Evolutionary conservation across 1,140 invertebrate genomes (phyloP), one percentile per base, ranked within the genome.

Genomic region (Drosophila seguyi): DNA sequence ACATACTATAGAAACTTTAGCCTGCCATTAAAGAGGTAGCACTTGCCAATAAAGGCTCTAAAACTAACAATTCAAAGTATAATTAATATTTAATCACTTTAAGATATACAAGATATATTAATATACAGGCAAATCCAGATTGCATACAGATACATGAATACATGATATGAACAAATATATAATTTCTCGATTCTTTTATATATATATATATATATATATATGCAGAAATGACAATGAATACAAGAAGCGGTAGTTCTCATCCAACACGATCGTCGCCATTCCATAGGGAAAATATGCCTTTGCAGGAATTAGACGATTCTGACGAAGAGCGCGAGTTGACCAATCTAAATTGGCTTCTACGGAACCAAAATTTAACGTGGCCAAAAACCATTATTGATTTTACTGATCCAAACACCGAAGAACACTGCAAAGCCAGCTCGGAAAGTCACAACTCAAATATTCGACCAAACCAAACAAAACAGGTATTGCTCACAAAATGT

Each of bases 281-380:
- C n/a, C 34, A 22, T 10, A 31, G 11, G 10, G 31, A n/a, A 5
- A 60, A 25, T 13, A 4, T n/a, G 18, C n/a, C 20, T 3, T n/a
- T n/a, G 14, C 42, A 31, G 22, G 44, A 66, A 31, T 13, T 11
- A 8, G 63, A 67, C 2, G 65, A 67, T 3, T 81, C 83, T 2
- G 88, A 92, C 48, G 88, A 83, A 13, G 87, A 91, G 20, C 59
- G 74, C 8, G 92, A 92, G 25, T 18, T 92, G 16, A 92, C 92
- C 0, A 92, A 91, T 53, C 58, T 92, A 27, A 91, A 83, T 20
- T 92, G 92, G 92, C 63, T 92, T 7, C 29, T 92, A 3, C 47
- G 83, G 16, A 92, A 92, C 52, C 78, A 92, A 45, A 91, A 66
- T 20, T 44, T 91, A 31, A 73, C 67, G n/a, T 91, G 90, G 87